A percentile compares a stretch with the other conserved stretches of the same genome.
These are phyloP conservation scores for Buceros bicornis DNA, from an alignment of 2,797 vertebrate species.

Conservation along the genomic window DNA sequence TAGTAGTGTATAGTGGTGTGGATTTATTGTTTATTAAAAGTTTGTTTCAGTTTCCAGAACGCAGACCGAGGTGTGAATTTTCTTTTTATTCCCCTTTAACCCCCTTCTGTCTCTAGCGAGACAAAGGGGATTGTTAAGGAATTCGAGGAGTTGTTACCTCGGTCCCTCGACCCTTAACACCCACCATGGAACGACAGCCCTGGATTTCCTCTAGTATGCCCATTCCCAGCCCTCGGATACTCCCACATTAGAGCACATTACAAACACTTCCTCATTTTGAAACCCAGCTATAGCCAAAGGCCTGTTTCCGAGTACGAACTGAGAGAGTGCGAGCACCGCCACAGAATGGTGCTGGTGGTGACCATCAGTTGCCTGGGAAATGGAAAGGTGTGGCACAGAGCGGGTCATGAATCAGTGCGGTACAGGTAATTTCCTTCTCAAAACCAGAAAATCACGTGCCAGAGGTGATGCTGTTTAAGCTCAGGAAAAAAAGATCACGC, in stretches of 20 bases:
- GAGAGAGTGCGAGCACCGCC: no score
- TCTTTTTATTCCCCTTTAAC: no score
- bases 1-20: no score
- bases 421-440: neutral
- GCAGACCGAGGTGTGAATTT: no score
- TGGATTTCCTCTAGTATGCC: neutral
- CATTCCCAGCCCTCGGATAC: neutral
- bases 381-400: neutral
- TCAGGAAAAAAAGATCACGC: neutral
- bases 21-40: no score
- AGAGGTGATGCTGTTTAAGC: neutral
- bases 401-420: neutral
- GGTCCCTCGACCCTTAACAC: no score
- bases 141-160: no score
- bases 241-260: neutral
- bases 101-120: no score
- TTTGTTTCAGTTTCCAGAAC: no score
- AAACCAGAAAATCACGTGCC: neutral
- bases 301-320: no score
- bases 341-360: neutral
- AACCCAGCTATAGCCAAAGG: accelerated
- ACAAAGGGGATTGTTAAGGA: no score
- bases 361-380: neutral
- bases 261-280: neutral
- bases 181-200: neutral